Evolutionary conservation across 2,113 vertebrate genomes (phyloP).

Genomic region (Oostethus manadensis): DNA sequence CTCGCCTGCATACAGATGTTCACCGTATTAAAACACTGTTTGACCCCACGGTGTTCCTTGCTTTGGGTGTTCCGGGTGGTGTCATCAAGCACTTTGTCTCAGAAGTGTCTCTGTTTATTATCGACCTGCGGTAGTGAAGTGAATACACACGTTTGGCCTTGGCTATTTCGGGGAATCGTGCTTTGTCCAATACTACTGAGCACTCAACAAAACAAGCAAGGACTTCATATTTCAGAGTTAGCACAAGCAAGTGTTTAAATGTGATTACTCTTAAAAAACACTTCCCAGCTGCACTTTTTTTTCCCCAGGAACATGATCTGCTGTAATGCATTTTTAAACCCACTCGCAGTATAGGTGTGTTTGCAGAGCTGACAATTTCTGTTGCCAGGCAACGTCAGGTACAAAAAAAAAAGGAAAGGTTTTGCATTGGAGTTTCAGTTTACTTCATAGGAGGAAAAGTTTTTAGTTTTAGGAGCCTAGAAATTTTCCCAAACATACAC

Average conservation of each 20-base stretch:
- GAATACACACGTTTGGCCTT: neutral
- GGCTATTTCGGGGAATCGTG: neutral
- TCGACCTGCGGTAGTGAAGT: neutral
- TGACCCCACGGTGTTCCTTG: neutral
- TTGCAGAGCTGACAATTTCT: neutral
- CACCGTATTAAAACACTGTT: conserved; percentile 31
- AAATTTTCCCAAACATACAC: neutral
- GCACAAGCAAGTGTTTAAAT: no score
- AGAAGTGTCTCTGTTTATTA: neutral
- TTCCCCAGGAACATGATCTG: no score
- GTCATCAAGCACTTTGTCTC: neutral
- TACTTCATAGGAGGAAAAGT: neutral
- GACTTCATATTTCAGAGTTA: no score
- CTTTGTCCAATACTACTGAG: no score
- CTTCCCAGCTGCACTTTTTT: no score
- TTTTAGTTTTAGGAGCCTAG: neutral
- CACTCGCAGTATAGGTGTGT: neutral
- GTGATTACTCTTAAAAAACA: no score
- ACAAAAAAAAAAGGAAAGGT: neutral
- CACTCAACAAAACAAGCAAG: no score
- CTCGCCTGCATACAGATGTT: conserved; percentile 59
- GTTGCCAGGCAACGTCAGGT: neutral
- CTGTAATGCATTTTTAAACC: neutral
- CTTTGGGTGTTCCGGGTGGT: neutral
- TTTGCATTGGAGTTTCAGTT: neutral